These are phyloP conservation scores for Brachyhypopomus gauderio DNA, from an alignment of 2,113 vertebrate species.

Conservation along the genomic window DNA sequence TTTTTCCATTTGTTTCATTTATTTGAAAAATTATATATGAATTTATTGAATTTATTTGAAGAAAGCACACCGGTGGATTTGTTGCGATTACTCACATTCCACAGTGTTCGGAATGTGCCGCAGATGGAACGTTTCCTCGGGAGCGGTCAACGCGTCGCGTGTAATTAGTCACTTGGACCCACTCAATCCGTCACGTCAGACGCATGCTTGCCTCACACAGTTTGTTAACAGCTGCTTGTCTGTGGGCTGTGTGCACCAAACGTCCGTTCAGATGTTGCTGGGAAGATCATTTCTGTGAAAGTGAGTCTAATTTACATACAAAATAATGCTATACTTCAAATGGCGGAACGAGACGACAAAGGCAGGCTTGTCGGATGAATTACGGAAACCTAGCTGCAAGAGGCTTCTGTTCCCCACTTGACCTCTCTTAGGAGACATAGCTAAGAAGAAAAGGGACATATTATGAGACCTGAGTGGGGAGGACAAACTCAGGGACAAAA, in stretches of 20 bases:
- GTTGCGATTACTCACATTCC: neutral
- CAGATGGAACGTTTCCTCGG: slow-evolving; percentile 39
- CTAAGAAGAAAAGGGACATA: neutral
- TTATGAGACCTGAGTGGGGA: neutral
- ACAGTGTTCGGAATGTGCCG: neutral
- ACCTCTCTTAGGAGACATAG: neutral
- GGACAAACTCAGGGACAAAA: neutral
- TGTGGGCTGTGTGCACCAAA: slow-evolving; percentile 15
- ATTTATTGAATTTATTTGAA: neutral
- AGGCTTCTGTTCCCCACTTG: neutral
- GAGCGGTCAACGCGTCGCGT: slow-evolving; percentile 30
- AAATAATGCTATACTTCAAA: slow-evolving; percentile 34
- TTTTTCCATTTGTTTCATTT: no score
- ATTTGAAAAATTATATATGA: no score
- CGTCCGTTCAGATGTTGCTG: slow-evolving; percentile 8
- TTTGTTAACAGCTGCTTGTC: slow-evolving; percentile 47
- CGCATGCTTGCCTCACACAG: slow-evolving; percentile 32
- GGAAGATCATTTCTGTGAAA: slow-evolving; percentile 22
- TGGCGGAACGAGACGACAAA: slow-evolving; percentile 35
- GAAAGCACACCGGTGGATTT: neutral
- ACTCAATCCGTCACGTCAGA: slow-evolving; percentile 29
- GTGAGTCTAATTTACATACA: slow-evolving; percentile 53
- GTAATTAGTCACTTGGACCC: slow-evolving; percentile 45
- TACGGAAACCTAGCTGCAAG: slow-evolving; percentile 24
- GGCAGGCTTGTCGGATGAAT: slow-evolving; percentile 9